Conservation (phyloP, 2,888 invertebrate genomes). For the Lepidocyrtinus sp. region DNA sequence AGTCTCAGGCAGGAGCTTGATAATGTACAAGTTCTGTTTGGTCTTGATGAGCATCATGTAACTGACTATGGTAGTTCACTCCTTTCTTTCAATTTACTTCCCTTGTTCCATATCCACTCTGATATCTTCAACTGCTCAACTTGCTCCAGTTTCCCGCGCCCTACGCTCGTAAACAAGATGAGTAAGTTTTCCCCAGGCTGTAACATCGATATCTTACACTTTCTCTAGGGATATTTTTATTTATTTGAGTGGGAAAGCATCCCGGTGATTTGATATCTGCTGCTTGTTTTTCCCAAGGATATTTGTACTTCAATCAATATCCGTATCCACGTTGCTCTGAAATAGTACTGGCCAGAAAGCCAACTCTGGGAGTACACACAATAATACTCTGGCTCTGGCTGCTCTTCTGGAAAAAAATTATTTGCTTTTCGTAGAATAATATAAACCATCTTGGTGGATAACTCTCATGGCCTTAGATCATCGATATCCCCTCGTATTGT, state of each 20-base stretch:
- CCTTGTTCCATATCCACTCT: not conserved
- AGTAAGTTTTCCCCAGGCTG: not conserved
- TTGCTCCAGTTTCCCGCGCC: not conserved
- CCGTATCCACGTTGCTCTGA: too few species aligned
- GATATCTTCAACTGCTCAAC: not conserved
- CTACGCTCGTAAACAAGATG: not conserved
- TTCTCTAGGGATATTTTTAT: constrained; percentile 9
- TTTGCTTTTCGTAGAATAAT: constrained; percentile 6
- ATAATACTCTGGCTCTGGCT: not conserved
- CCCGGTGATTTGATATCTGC: constrained; percentile 3
- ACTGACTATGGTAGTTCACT: not conserved
- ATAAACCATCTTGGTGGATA: not conserved
- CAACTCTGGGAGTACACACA: not conserved
- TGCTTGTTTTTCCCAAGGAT: not conserved
- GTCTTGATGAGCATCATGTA: too few species aligned
- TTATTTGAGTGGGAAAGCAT: constrained; percentile 10
- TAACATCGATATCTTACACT: not conserved
- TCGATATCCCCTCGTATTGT: not conserved
- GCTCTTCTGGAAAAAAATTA: not conserved
- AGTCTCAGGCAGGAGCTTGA: constrained; percentile 4
- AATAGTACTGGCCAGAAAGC: not conserved
- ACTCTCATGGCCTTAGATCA: not conserved
- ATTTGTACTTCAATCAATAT: constrained; percentile 13
- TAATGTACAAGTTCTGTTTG: constrained; percentile 1
- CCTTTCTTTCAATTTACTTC: not conserved